Evolutionary conservation across 2,888 invertebrate species (phyloP), one percentile per base, ranked within the genome.

Genomic region (Catonia carolina): DNA sequence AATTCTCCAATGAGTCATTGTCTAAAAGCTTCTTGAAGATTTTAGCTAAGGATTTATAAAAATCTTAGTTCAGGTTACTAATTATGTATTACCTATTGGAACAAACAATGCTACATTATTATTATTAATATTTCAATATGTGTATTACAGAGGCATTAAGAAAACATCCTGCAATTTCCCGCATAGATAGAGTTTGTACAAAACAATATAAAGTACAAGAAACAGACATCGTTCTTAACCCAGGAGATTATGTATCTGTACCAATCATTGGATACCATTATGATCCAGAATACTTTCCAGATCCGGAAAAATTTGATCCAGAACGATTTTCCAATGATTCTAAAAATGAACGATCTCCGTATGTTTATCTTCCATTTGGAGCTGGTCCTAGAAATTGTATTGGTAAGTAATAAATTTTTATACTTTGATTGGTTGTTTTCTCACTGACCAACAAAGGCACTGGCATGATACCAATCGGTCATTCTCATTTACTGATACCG

Each of bases 261-360:
- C 69, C 72, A 1, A 60, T 69, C 4, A 62, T 66, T 45, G 68
- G 69, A 15, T 77, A 83, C 61, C 83, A 83, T 63, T 78, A 78
- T 69, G 82, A 82, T 66, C 77, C 80, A 0, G 74, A 77, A 1
- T 73, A 78, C 63, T 83, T 78, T 62, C 78, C 80, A 0, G 74
- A 84, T 7, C 85, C 85, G 1, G 74, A 80, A 1, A 73, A 74
- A 39, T 84, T 83, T 59, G 74, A 78, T 51, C 84, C 84, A 0
- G 79, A 82, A 31, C 73, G 83, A 59, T 84, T 83, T 68, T 68
- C 73, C 0, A 70, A 74, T 2, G 77, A 78, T 57, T 77, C 77
- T 31, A 80, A 78, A 62, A 73, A 75, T 0, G 73, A 73, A 37
- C 68, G 81, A 41, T 78, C 79, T 37, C 75, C 75, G 0, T 78